Evolutionary conservation across 2,888 invertebrate genomes (phyloP), one percentile per base, ranked within the genome.

Genomic region (Phaedon cochleariae): DNA sequence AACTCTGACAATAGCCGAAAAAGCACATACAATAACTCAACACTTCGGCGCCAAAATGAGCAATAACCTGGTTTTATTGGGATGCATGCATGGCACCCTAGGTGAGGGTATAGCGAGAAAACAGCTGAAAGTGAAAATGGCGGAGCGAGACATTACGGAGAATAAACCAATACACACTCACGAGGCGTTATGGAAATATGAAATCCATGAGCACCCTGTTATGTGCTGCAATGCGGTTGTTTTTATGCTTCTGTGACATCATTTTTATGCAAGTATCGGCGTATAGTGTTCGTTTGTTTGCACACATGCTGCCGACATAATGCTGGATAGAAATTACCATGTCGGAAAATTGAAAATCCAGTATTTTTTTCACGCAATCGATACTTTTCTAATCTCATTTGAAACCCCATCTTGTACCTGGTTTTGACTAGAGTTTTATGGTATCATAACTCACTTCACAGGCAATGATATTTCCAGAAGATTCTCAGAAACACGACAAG

Each of bases 181-280:
- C 4, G 75, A 72, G 76, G 73, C 71, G 74, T 74, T 77, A 77
- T 78, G 77, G 76, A 79, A 79, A 80, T 78, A 76, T 68, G 76
- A 78, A 77, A 79, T 78, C 79, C 77, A 79, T 79, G 73, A 75
- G 72, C 72, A 73, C 71, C 71, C 37, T 54, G 67, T 68, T 69
- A 72, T 73, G 72, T 76, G 74, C 78, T 76, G 79, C 78, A 79
- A 72, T 79, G 78, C 79, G 77, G 78, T 70, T 74, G 69, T 68
- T 76, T 76, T 76, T 75, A 74, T 74, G 71, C 65, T 73, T 72
- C 64, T 69, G 71, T 69, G 73, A 75, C 69, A 73, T 67, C 63
- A 69, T 73, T 76, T 76, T 73, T 73, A 72, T 71, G 64, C 64
- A 70, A 71, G 68, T 62, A 51, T 66, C 45, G 64, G 65, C 60